Evolutionary conservation across 2,797 vertebrate genomes (phyloP).

Genomic region (Microctenopoma lineatum): DNA sequence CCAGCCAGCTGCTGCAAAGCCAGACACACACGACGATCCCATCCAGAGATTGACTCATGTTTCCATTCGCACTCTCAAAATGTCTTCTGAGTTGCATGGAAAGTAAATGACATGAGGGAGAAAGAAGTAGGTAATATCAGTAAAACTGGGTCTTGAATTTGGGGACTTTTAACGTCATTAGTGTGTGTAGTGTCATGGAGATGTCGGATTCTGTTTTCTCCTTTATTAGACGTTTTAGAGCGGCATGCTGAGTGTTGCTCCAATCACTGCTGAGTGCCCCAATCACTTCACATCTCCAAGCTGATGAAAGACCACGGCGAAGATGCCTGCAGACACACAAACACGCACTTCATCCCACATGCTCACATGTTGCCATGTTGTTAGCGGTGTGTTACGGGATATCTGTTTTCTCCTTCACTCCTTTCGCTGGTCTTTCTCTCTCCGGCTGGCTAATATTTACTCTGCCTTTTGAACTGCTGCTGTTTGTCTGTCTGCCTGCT

Average conservation of each 20-base stretch:
- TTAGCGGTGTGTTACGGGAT: slow-evolving; percentile 33
- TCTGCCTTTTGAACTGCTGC: slow-evolving; percentile 43
- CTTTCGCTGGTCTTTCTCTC: slow-evolving; percentile 11
- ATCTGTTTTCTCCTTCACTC: slow-evolving; percentile 49
- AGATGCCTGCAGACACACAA: slow-evolving; percentile 32
- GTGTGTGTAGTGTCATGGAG: not conserved
- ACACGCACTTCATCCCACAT: slow-evolving; percentile 27
- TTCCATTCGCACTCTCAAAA: slow-evolving; percentile 35
- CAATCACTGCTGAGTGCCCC: slow-evolving; percentile 64
- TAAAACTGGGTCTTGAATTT: not conserved
- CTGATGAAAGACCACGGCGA: slow-evolving; percentile 58
- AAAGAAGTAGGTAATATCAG: not conserved
- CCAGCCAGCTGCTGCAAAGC: slow-evolving; percentile 36
- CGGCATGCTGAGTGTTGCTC: slow-evolving; percentile 43
- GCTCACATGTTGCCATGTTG: slow-evolving; percentile 14
- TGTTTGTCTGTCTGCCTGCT: slow-evolving; percentile 49
- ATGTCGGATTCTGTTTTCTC: slow-evolving; percentile 12
- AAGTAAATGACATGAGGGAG: not conserved
- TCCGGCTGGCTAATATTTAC: slow-evolving; percentile 58
- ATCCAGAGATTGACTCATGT: slow-evolving; percentile 33
- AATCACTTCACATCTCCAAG: slow-evolving; percentile 70
- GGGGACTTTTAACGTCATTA: not conserved
- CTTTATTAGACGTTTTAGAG: slow-evolving; percentile 37
- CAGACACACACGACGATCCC: slow-evolving; percentile 24
- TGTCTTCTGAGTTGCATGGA: slow-evolving; percentile 9